These are phyloP conservation scores for Drosophila burlai DNA, from an alignment of 1,140 invertebrate species.

Conservation along the genomic window DNA sequence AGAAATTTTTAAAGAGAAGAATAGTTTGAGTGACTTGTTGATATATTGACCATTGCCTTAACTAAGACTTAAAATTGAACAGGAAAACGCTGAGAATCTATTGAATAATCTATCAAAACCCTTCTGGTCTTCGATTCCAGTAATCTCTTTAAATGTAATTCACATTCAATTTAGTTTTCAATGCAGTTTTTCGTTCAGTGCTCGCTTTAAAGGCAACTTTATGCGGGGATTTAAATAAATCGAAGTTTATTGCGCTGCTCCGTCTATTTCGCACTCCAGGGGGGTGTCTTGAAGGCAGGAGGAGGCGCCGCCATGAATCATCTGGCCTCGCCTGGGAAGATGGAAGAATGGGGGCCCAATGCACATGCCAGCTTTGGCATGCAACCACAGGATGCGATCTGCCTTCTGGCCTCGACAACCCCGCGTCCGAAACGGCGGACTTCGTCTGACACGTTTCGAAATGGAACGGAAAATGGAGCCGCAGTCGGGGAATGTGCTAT, in stretches of 20 bases:
- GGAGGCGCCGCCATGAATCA: slow-evolving; percentile 24
- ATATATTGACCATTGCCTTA: too few species aligned
- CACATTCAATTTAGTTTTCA: rapidly evolving
- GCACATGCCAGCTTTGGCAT: slow-evolving; percentile 40
- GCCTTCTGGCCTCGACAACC: slow-evolving; percentile 8
- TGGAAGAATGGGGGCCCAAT: background rate
- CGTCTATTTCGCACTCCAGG: slow-evolving; percentile 3
- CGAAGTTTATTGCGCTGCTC: slow-evolving; percentile 7
- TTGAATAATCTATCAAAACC: background rate
- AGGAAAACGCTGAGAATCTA: background rate
- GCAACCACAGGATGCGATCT: slow-evolving; percentile 46
- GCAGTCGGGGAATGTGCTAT: slow-evolving; percentile 1
- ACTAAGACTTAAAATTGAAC: too few species aligned
- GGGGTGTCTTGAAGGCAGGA: background rate
- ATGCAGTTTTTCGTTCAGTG: background rate
- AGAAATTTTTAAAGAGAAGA: too few species aligned
- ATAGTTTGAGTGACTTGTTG: too few species aligned
- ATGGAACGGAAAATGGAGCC: slow-evolving; percentile 12
- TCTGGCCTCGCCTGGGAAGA: background rate
- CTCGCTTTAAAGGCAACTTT: background rate
- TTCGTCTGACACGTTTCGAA: slow-evolving; percentile 36
- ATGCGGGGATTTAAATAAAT: slow-evolving; percentile 7
- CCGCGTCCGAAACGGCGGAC: slow-evolving; percentile 22
- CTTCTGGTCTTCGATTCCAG: background rate
- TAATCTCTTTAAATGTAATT: background rate